Conservation (phyloP, 2,113 vertebrate species). For the Hyla sarda region DNA sequence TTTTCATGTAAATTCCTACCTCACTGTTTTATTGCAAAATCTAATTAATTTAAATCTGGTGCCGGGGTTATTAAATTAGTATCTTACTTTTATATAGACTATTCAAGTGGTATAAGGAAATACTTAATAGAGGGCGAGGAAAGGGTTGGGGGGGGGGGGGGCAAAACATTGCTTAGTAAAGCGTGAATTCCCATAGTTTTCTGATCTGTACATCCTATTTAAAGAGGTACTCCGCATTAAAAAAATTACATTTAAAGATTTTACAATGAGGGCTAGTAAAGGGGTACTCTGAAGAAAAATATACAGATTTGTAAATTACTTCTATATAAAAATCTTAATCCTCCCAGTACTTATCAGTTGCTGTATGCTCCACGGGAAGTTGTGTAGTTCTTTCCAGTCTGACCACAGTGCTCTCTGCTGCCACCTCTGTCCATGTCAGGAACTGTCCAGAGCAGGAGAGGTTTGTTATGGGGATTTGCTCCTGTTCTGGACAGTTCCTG, state of each 20-base stretch:
- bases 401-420: too few species aligned
- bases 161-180: constrained; percentile 9
- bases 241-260: not conserved
- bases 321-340: too few species aligned
- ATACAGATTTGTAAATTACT: too few species aligned
- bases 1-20: constrained; percentile 63
- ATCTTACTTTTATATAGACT: constrained; percentile 65
- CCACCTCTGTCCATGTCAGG: too few species aligned
- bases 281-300: too few species aligned
- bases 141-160: not conserved
- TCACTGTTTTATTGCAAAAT: constrained; percentile 60
- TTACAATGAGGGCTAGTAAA: too few species aligned
- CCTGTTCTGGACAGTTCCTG: too few species aligned
- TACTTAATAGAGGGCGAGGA: constrained; percentile 48
- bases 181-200: constrained; percentile 13
- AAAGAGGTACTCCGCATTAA: not conserved
- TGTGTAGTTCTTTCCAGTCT: too few species aligned
- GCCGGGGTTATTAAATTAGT: constrained; percentile 66
- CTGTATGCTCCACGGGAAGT: too few species aligned
- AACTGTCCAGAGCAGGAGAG: too few species aligned
- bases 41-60: constrained; percentile 67
- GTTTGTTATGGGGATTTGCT: too few species aligned
- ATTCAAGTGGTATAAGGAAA: constrained; percentile 63
- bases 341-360: too few species aligned
- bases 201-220: constrained; percentile 15